Evolutionary conservation across 2,797 vertebrate genomes (phyloP).

Genomic region (Liparis tanakae): DNA sequence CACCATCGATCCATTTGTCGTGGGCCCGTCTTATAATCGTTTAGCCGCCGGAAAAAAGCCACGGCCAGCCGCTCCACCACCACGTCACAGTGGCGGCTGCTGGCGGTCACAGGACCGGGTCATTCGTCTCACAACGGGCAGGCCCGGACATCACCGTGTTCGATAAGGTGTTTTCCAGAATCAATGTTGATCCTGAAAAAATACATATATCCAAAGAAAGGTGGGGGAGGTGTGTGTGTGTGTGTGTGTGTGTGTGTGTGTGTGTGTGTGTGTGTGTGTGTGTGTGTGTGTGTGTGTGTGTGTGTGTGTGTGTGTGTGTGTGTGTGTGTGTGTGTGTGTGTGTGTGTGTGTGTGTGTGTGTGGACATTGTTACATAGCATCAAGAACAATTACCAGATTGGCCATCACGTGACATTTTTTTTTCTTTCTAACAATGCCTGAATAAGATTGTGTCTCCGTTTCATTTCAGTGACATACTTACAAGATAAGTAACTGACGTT

Average conservation of each 20-base stretch:
- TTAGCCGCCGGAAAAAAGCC: background rate
- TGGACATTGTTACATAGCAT: too few species aligned
- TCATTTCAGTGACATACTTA: background rate
- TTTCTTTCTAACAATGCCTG: background rate
- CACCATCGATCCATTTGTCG: background rate
- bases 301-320: too few species aligned
- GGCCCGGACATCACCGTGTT: background rate
- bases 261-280: too few species aligned
- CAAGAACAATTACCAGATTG: too few species aligned
- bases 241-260: too few species aligned
- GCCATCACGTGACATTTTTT: background rate
- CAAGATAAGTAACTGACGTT: background rate
- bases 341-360: too few species aligned
- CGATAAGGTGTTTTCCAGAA: background rate
- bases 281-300: too few species aligned
- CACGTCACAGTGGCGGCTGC: constrained; percentile 4
- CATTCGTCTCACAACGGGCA: too few species aligned
- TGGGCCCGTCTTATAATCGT: background rate
- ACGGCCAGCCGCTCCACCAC: constrained; percentile 12
- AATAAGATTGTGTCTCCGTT: background rate
- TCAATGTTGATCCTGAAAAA: too few species aligned
- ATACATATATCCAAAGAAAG: too few species aligned
- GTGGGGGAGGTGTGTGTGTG: too few species aligned
- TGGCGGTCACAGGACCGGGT: background rate
- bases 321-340: too few species aligned